Evolutionary conservation across 1,140 invertebrate genomes (phyloP), one percentile per base, ranked within the genome.

Genomic region (Laodelphax striatellus): DNA sequence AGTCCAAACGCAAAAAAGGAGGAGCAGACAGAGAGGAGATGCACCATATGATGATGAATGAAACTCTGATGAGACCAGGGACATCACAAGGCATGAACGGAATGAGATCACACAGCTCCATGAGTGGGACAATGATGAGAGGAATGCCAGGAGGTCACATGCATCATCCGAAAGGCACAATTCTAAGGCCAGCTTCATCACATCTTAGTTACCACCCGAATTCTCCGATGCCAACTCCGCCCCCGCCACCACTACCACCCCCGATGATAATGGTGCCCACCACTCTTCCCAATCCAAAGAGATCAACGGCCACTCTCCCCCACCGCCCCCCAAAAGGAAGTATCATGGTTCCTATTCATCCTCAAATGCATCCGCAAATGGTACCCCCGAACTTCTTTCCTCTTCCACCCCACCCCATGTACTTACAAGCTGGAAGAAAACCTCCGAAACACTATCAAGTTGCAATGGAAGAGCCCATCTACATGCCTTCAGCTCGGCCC

Each of bases 391-490:
- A 71, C 21, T 71, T 73, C 57, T 70, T 76, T 60, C 64, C 73
- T 67, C 24, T 73, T 65, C 11, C 66, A 67, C 58, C 74, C 66
- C 19, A 70, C 68, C 59, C 73, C 68, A 55, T 75, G 71, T 57
- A 74, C 72, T n/a, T 69, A 69, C 63, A 74, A 70, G 52, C 73
- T 61, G 28, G 64, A 68, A 9, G 71, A 59, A 65, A 69, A 55
- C 46, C 60, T 17, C 14, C 69, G 64, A 60, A 70, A 71, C 50
- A 71, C 67, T 55, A 70, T 70, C 57, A 70, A 64, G 11, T 69
- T 63, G 63, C 69, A 9, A 68, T 77, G 61, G 81, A 82, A 66
- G 81, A 83, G 67, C 81, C 81, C 0, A 79, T 81, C 61, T 82
- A 82, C 67, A 78, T 82, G 75, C 80, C 80, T 6, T 78, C 77